Evolutionary conservation across 2,797 vertebrate species (phyloP).

Genomic region (Pteronotus mesoamericanus): DNA sequence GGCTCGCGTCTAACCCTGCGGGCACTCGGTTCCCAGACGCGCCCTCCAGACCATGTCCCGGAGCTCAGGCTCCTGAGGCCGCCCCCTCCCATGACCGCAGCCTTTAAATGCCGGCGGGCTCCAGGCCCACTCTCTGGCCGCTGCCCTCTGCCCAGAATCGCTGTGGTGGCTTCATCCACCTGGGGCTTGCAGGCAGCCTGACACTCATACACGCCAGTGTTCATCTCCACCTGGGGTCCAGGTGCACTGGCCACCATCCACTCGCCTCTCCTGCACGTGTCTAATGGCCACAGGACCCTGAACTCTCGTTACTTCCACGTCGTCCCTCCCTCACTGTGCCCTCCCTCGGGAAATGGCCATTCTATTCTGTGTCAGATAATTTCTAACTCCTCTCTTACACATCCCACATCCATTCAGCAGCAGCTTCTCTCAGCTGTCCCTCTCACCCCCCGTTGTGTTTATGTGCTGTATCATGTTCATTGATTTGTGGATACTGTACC

Average conservation of each 20-base stretch:
- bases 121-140: neutral
- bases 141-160: neutral
- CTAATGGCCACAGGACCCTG: too few relatives aligned
- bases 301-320: rapidly evolving
- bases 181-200: too few relatives aligned
- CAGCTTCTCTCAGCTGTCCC: neutral
- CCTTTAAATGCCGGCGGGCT: neutral
- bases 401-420: neutral
- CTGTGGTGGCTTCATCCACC: neutral
- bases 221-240: too few relatives aligned
- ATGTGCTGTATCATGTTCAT: neutral
- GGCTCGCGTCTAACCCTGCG: neutral
- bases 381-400: neutral
- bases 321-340: neutral
- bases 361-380: neutral
- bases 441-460: neutral
- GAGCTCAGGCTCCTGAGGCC: neutral
- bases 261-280: neutral
- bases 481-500: neutral
- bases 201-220: too few relatives aligned
- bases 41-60: too few relatives aligned
- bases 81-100: neutral
- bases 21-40: neutral
- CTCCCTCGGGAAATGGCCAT: neutral
- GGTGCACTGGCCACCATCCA: neutral